These are phyloP conservation scores for Xanthorhoe designata DNA, from an alignment of 2,888 invertebrate genomes.

Conservation along the genomic window DNA sequence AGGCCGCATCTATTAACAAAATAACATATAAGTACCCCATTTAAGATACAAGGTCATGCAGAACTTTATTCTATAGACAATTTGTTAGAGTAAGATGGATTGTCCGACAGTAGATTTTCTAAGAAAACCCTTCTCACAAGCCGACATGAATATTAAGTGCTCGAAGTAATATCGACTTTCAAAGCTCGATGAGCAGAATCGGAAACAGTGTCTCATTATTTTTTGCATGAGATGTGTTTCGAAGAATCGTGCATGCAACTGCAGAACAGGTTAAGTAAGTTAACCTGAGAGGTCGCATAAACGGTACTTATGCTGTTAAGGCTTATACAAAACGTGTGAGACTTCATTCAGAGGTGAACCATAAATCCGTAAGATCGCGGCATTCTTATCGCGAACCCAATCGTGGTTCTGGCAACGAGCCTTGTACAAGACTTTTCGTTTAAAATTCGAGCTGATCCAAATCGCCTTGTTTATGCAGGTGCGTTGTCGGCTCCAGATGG, in stretches of 20 bases:
- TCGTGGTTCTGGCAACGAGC: conserved; percentile 42
- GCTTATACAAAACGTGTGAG: conserved; percentile 34
- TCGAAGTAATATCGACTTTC: conserved; percentile 9
- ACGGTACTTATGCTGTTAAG: conserved; percentile 37
- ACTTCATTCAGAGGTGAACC: conserved; percentile 37
- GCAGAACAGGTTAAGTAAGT: conserved; percentile 39
- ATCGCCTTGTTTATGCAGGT: conserved; percentile 44
- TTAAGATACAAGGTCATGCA: conserved; percentile 10
- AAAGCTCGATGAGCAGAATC: conserved; percentile 22
- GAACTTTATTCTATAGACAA: conserved; percentile 17
- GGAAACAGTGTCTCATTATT: conserved; percentile 33
- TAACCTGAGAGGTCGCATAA: conserved; percentile 33
- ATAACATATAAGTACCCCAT: conserved; percentile 3
- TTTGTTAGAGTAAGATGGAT: conserved; percentile 29
- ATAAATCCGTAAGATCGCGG: conserved; percentile 39
- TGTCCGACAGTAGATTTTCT: conserved; percentile 24
- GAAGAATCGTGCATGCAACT: conserved; percentile 33
- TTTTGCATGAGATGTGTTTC: conserved; percentile 33
- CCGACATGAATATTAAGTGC: conserved; percentile 27
- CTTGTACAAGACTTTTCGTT: conserved; percentile 34
- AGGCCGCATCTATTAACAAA: conserved; percentile 91
- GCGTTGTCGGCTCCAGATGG: conserved; percentile 32
- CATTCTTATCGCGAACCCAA: conserved; percentile 39
- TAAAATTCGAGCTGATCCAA: conserved; percentile 38
- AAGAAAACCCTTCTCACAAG: conserved; percentile 29